Evolutionary conservation across 2,797 vertebrate genomes (phyloP).

Genomic region (Microctenopoma steveboyesi): DNA sequence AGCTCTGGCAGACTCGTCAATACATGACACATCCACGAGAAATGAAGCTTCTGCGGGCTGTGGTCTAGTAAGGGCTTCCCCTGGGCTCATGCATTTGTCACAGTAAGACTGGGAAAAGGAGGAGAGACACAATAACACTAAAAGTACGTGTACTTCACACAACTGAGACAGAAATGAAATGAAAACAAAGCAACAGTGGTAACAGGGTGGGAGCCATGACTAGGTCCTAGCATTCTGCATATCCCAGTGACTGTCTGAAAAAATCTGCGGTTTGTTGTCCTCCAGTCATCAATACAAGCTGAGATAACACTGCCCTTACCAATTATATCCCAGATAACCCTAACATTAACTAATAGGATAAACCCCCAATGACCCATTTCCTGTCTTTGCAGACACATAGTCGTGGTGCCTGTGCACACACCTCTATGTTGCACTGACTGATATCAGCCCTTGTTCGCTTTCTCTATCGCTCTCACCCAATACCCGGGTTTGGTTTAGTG

Average conservation of each 20-base stretch:
- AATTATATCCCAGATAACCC: conserved; percentile 13
- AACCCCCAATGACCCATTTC: conserved; percentile 19
- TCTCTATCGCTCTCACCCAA: conserved; percentile 10
- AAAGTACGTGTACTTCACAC: too few species aligned
- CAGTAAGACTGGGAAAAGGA: neutral
- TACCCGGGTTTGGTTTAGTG: conserved; percentile 46
- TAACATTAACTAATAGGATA: conserved; percentile 21
- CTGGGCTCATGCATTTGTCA: neutral
- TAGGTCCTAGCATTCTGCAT: neutral
- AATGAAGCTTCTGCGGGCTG: neutral
- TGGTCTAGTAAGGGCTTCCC: too few species aligned
- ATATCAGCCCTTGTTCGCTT: neutral
- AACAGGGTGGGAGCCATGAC: too few species aligned
- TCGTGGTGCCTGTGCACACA: conserved; percentile 9
- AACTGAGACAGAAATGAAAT: too few species aligned
- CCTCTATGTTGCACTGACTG: conserved; percentile 25
- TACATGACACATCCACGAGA: neutral
- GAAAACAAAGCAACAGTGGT: too few species aligned
- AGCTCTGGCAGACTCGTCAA: neutral
- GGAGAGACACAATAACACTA: too few species aligned
- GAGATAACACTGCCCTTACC: conserved; percentile 26
- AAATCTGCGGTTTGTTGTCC: neutral
- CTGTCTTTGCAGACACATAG: conserved; percentile 25
- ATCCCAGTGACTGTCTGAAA: neutral
- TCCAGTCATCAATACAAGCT: conserved; percentile 28